These are phyloP conservation scores for Papilio polyxenes DNA, from an alignment of 1,140 invertebrate genomes.

Conservation along the genomic window DNA sequence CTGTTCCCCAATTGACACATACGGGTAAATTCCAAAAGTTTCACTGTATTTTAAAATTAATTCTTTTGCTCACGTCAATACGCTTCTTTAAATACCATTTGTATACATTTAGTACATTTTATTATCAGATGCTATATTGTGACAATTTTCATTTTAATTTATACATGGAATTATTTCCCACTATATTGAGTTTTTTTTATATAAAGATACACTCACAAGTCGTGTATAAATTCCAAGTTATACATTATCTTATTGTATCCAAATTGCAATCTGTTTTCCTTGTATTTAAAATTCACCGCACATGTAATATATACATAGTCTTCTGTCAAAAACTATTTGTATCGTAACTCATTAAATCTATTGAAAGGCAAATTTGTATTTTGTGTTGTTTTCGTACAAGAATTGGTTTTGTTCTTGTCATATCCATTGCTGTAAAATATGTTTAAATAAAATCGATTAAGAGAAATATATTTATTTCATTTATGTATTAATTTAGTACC, in stretches of 20 bases:
- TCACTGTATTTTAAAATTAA: conserved; percentile 21
- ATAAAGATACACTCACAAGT: too few relatives aligned
- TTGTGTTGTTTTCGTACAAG: not conserved
- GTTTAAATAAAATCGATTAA: conserved; percentile 34
- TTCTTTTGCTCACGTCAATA: conserved; percentile 4
- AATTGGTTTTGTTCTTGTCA: not conserved
- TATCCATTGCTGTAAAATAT: conserved; percentile 1
- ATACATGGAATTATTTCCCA: not conserved
- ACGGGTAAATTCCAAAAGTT: conserved; percentile 46
- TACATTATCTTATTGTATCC: too few relatives aligned
- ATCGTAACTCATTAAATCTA: not conserved
- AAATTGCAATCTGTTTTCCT: not conserved
- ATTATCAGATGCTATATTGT: not conserved
- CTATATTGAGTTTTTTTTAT: too few relatives aligned
- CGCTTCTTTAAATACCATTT: not conserved
- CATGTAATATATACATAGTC: not conserved
- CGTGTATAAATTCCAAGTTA: too few relatives aligned
- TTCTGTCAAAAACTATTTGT: not conserved
- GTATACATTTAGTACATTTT: not conserved
- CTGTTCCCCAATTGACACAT: conserved; percentile 39
- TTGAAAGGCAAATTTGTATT: not conserved
- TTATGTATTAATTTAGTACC: conserved; percentile 23
- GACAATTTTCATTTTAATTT: not conserved
- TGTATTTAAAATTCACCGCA: not conserved
- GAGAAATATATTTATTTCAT: conserved; percentile 41